Evolutionary conservation across 2,888 invertebrate species (phyloP).

Genomic region (Synanthedon tipuliformis): DNA sequence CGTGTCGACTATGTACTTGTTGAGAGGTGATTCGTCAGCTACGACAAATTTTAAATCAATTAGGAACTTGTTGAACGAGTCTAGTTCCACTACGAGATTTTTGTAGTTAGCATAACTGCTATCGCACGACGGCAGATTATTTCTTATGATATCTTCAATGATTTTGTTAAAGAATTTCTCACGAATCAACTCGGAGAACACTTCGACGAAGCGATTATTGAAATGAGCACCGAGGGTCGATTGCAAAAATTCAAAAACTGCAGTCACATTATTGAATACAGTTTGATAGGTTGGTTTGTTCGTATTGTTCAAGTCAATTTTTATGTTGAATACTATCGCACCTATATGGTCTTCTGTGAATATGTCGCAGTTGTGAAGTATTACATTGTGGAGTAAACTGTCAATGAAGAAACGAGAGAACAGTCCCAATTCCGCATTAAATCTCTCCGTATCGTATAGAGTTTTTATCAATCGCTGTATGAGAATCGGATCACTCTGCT

Average conservation of each 20-base stretch:
- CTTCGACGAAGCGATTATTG: slow-evolving; percentile 47
- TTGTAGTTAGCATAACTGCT: slow-evolving; percentile 50
- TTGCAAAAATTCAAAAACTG: slow-evolving; percentile 58
- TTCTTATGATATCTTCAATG: slow-evolving; percentile 54
- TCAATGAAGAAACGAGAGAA: slow-evolving; percentile 60
- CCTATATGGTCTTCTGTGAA: slow-evolving; percentile 54
- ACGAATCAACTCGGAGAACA: slow-evolving; percentile 45
- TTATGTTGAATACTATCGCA: slow-evolving; percentile 54
- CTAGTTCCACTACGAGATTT: slow-evolving; percentile 49
- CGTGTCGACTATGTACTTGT: slow-evolving; percentile 52
- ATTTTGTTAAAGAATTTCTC: slow-evolving; percentile 55
- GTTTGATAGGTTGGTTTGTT: slow-evolving; percentile 50
- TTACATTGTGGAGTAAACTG: slow-evolving; percentile 45
- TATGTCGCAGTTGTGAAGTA: slow-evolving; percentile 55
- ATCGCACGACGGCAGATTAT: slow-evolving; percentile 51
- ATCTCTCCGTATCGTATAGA: slow-evolving; percentile 40
- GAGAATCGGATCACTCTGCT: slow-evolving; percentile 48
- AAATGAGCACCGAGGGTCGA: slow-evolving; percentile 52
- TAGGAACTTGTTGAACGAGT: slow-evolving; percentile 55
- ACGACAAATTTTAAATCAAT: slow-evolving; percentile 58
- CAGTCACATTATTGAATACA: slow-evolving; percentile 55
- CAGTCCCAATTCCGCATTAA: slow-evolving; percentile 48
- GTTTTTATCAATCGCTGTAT: slow-evolving; percentile 52
- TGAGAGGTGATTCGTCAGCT: slow-evolving; percentile 42
- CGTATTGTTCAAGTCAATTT: slow-evolving; percentile 38